Conservation (phyloP, 53 echinoderm and acorn worm species). For the Actinopyga echinites region DNA sequence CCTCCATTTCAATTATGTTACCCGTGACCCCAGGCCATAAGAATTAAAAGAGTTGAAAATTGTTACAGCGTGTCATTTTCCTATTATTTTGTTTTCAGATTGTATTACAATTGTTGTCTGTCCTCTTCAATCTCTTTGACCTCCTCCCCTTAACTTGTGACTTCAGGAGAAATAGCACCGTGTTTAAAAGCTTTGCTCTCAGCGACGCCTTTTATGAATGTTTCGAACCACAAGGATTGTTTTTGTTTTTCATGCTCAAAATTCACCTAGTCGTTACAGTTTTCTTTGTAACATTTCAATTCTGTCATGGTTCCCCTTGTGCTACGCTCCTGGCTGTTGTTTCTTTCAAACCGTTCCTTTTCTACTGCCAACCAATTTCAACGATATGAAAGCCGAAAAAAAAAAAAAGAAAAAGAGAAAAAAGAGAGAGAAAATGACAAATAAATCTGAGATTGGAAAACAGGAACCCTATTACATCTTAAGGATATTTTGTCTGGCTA, state of each 20-base stretch:
- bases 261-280: constrained; percentile 23
- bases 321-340: constrained; percentile 14
- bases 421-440: too few relatives aligned
- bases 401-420: too few relatives aligned
- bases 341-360: background rate
- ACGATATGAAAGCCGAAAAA: background rate
- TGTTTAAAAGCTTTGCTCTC: constrained; percentile 7
- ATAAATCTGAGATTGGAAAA: background rate
- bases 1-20: too few relatives aligned
- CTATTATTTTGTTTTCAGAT: constrained; percentile 32
- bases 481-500: constrained; percentile 14
- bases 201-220: background rate
- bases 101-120: constrained; percentile 31
- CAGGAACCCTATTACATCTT: constrained; percentile 10
- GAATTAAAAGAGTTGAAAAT: constrained; percentile 29
- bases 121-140: background rate
- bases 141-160: constrained; percentile 25
- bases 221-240: background rate
- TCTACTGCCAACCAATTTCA: background rate
- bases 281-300: constrained; percentile 6
- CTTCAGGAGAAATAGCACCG: constrained; percentile 30
- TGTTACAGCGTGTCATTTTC: constrained; percentile 37
- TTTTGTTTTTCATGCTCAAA: background rate
- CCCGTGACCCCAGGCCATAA: too few relatives aligned
- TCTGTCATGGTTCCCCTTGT: background rate